Base-by-base conservation (phyloP, 2,113 vertebrate genomes). In the Oceanodroma tethys region DNA sequence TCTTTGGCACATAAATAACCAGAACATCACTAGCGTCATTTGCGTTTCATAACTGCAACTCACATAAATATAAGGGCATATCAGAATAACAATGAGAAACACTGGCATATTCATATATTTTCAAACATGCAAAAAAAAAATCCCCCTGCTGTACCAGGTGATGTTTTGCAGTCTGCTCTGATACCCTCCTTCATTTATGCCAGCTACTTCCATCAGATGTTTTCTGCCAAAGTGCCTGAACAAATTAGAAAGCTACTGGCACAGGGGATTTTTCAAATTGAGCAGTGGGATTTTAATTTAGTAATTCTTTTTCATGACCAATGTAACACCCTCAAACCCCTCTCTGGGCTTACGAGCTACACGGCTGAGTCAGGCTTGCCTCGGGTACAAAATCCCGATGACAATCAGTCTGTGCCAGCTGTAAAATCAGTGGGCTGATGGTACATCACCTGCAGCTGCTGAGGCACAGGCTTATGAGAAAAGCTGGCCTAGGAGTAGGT, bases 1-100 rank as follows among this genome's bases (percentile, higher is more conserved):
- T 30, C 66, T 81, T 59, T 66, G n/a, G 81, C 27, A 76, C 70
- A 63, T 80, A 66, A 88, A 82, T 78, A 95, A 88, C 22, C 60
- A 89, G 68, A 78, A 92, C 70, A 60, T 65, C 6, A 0, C 53
- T 50, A 40, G 48, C 53, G n/a, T 42, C 7, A 38, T 67, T 92
- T 85, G 30, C 58, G 78, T 85, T 95, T 86, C 50, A 12, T 55
- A 83, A 55, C 72, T 47, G 70, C 62, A 95, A 63, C 36, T 74
- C 25, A 42, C 36, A 50, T 53, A 86, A 80, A 80, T 53, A 45
- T 22, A 59, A 34, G 40, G 43, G 38, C 19, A 78, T 36, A 67
- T 63, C 67, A 81, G 73, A 90, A 76, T 56, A 92, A 62, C 21
- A 86, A 32, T 60, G 73, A 91, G 52, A 53, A 1, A 34, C 8